Evolutionary conservation across 1,140 invertebrate genomes (phyloP), one percentile per base, ranked within the genome.

Genomic region (Manduca sexta): DNA sequence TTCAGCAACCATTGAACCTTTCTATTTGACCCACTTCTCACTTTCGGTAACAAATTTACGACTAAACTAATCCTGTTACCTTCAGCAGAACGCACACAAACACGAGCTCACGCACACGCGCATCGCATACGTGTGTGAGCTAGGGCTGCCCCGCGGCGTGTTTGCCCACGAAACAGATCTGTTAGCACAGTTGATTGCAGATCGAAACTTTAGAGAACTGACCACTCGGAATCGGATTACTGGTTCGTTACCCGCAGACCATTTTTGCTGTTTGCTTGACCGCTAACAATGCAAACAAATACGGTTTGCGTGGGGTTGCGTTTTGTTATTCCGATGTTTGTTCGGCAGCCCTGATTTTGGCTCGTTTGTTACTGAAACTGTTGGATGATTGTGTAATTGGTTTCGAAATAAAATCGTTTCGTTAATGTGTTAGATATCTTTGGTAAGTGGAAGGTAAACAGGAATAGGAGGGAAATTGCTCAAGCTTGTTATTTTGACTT

Each of bases 171-270:
- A 74, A 80, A 81, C 63, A 79, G 71, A 79, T 81, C 70, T 81
- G 77, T 84, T 81, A 55, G 67, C 62, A 52, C 68, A 81, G 70
- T 81, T 84, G 80, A 84, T 84, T 84, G 80, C 65, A 52, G 73
- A 84, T 84, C 70, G 75, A 71, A 83, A 83, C 74, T 83, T 79
- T 74, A 70, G 43, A 64, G 60, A 72, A 77, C 74, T 84, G 80
- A 81, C 80, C 80, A 70, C 69, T 72, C 58, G 56, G 74, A 75
- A 81, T 83, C 77, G 70, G 77, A 81, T 83, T 79, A 77, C 76
- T 7, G 66, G 69, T 81, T 83, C 79, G 79, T 83, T 83, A 81
- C 74, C 50, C 64, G 50, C 53, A 53, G 54, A 62, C 59, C 60
- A 79, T 81, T 83, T 83, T 83, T 74, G 67, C 60, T 80, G 68